These are phyloP conservation scores for Sylvietta virens DNA, from an alignment of 2,113 vertebrate genomes.

Conservation along the genomic window DNA sequence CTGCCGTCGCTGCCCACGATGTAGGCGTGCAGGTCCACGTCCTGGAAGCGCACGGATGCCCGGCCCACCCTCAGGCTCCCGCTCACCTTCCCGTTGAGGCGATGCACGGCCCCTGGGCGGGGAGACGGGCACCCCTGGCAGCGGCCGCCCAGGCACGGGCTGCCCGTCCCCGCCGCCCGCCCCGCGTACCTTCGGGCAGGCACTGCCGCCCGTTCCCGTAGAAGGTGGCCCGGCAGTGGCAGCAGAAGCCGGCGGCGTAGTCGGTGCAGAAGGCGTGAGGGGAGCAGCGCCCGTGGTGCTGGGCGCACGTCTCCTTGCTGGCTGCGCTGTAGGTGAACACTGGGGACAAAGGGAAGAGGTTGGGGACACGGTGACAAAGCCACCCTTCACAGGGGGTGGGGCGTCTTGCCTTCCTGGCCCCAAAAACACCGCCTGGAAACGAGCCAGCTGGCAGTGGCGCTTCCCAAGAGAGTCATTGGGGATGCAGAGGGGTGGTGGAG, in stretches of 20 bases:
- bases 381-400: rapidly evolving
- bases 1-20: slow-evolving; percentile 90
- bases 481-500: background rate
- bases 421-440: rapidly evolving
- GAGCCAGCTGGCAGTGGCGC: rapidly evolving
- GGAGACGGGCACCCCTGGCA: background rate
- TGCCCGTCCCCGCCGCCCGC: background rate
- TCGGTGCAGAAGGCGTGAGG: slow-evolving; percentile 85
- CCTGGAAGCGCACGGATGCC: slow-evolving; percentile 17
- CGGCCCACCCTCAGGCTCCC: slow-evolving; percentile 81
- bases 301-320: slow-evolving; percentile 78
- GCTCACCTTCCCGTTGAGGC: slow-evolving; percentile 92
- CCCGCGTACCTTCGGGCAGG: slow-evolving; percentile 81
- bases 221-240: slow-evolving; percentile 84
- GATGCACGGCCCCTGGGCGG: slow-evolving; percentile 83
- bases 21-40: slow-evolving; percentile 87
- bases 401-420: rapidly evolving
- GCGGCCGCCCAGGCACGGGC: background rate
- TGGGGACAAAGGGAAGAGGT: background rate
- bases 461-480: background rate
- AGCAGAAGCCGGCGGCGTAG: slow-evolving; percentile 86
- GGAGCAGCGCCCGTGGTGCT: slow-evolving; percentile 81
- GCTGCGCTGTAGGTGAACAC: slow-evolving; percentile 81
- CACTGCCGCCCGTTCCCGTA: slow-evolving; percentile 90
- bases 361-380: background rate